Base-by-base conservation (phyloP, 2,888 invertebrate genomes). In the Epistrophella euchroma region DNA sequence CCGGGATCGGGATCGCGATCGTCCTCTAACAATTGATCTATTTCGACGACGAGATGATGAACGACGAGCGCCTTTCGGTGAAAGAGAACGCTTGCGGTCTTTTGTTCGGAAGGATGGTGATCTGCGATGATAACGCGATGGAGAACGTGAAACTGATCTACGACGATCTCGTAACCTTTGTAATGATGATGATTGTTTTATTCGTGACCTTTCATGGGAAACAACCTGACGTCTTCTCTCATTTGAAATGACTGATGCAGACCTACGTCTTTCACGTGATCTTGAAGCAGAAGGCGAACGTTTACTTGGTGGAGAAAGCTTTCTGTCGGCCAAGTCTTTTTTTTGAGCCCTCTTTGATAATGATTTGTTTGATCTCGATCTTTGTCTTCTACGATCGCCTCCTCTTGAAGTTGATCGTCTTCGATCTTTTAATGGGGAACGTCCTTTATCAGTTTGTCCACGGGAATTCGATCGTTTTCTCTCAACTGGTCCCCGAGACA, bases 21-120 rank as follows among this genome's bases (percentile, higher is more conserved):
- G 90, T 11, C 88, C 85, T 90, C 90, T 78, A 88, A 91, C 77
- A 72, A 74, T 73, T 81, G 89, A 71, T 28, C 75, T 80, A n/a
- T 66, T 60, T 32, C 77, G 83, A 4, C 66, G 78, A 5, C 74
- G 76, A 15, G 81, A 52, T 6, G 71, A 62, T 10, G 81, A 82
- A 13, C 52, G 73, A 45, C 64, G 78, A 19, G 35, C 35, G 25
- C 68, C 64, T 10, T 70, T 76, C 1, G 15, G 58, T 10, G 88
- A 86, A 40, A 40, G 47, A 19, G 88, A 88, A 19, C 81, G 73
- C 50, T 68, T 87, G 17, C 79, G 82, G 37, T 76, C 74, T 22
- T 73, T 66, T 17, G 83, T 79, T 45, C 74, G 75, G 13, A 72
- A 71, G 4, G 87, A 87, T 58, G 56, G 52, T 52, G 84, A 87